Base-by-base conservation (phyloP, 2,797 vertebrate species). In the Capromys pilorides region DNA sequence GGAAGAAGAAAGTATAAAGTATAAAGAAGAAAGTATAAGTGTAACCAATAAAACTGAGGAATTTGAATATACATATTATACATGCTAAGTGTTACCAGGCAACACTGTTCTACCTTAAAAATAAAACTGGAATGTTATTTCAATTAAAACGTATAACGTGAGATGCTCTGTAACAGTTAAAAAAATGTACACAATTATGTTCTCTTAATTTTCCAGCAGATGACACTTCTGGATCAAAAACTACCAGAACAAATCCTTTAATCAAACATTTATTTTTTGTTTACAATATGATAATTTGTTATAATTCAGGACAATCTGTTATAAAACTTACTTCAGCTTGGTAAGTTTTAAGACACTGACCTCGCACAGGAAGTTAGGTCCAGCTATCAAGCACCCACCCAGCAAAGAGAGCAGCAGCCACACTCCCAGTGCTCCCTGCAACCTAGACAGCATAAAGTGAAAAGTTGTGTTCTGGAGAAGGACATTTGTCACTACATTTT, bases 121-220 rank as follows among this genome's bases (percentile, higher is more conserved):
- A 57, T 57, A 57, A 57, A 80, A 93, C 21, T 94, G 96, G 96
- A 98, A 98, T 98, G 96, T 96, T 90, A 90, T 90, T 93, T 93
- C 77, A 13, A 21, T 95, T 93, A 94, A 97, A 97, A 96, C 90
- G 45, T 93, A 90, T 64, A 96, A 36, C 77, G 59, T 64, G 93
- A 97, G 97, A 81, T 71, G 49, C 57, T n/a, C n/a, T n/a, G n/a
- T 86, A 93, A 61, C 12, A 89, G 86, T 93, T 88, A 93, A 93
- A 97, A 82, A 97, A 85, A 90, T 31, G 67, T 59, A 96, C 73
- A 73, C 33, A 85, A 85, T 89, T 45, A 88, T 94, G 95, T 95
- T 86, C 73, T 94, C 33, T 31, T 26, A 22, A 86, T 80, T 94
- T 86, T 84, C 78, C 73, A 73, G 8, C 41, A 97, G 95, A 91